Evolutionary conservation across 2,113 vertebrate genomes (phyloP), one percentile per base, ranked within the genome.

Genomic region (Dunckerocampus dactyliophorus): DNA sequence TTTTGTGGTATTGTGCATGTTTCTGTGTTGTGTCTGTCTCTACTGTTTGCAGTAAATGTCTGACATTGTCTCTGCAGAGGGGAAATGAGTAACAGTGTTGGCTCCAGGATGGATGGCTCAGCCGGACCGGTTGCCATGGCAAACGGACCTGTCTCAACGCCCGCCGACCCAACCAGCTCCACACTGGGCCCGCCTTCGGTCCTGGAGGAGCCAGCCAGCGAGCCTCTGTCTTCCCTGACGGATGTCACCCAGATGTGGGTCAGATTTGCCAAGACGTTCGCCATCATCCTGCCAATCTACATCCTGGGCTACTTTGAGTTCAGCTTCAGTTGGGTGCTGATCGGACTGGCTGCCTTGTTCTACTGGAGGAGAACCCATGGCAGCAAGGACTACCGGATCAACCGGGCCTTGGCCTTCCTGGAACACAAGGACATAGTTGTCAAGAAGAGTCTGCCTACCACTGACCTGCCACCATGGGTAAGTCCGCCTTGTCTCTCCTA

Each of bases 271-370:
- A 47, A 47, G 46, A 60, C 45, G 2, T 60, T 60, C 10, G 59
- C 46, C 4, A n/a, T 46, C 45, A 60, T 60, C 46, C 16, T 60
- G 22, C 59, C 59, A 24, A 60, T 60, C 43, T 60, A 60, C 59
- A 31, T 60, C 59, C 59, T 60, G 43, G 59, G 59, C 43, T 60
- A 60, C 59, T 47, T 60, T 16, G 59, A 60, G 24, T 60, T 60
- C 46, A 60, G 59, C 59, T 60, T 60, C 46, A 60, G 59, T 22
- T 60, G 59, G 59, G 59, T 60, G 10, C 45, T 60, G 9, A 60
- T 60, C 17, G 59, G 45, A 48, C 59, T 60, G 46, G 59, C 59
- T 1, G 45, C 46, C 17, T 31, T 60, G 24, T 60, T 60, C 24
- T 60, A 60, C 59, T 60, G 59, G 59, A n/a, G 28, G 24, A 28